Base-by-base conservation (phyloP, 2,113 vertebrate genomes). In the Nesoenas mayeri region DNA sequence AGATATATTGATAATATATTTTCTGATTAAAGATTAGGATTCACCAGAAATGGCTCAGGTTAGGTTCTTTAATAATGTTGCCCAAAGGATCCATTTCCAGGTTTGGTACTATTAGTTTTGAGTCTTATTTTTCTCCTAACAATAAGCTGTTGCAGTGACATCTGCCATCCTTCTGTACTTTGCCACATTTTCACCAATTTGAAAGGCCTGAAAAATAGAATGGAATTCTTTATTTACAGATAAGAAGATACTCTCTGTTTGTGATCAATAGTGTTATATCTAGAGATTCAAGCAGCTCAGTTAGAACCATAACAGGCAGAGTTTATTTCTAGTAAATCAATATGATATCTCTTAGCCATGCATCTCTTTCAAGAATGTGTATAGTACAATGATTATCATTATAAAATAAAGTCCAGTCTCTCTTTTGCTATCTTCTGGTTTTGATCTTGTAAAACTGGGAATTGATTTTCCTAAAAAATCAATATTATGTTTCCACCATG, bases 311-410 rank as follows among this genome's bases (percentile, higher is more conserved):
- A 95, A 94, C 77, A 95, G 73, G 20, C 79, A 81, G 78, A 85
- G 84, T 97, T 96, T 96, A 95, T 97, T 97, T 83, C 85, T 92
- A 91, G 90, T 95, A 95, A 97, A 97, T 97, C 96, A 97, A 97
- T 97, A 91, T 51, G 44, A 87, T 92, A 61, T 62, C 95, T 77
- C 75, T 96, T 87, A 94, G 61, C 47, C n/a, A 84, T 88, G 77
- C 67, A 92, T 95, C 90, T 93, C 74, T 89, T 97, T 96, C 79
- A 91, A 81, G 86, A 97, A 94, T 96, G 85, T 92, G 81, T 96
- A 92, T 69, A 94, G 88, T 82, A 65, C 89, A 95, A 96, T 84
- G 89, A 89, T 97, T 94, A 91, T 85, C 81, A 87, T 95, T 97
- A 84, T 93, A 94, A 83, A 96, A 96, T 97, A 96, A 97, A 96